Percentiles rank a stretch among this genome's conserved stretches.
Conservation (phyloP, 2,888 invertebrate species). For the Acheta domesticus region DNA sequence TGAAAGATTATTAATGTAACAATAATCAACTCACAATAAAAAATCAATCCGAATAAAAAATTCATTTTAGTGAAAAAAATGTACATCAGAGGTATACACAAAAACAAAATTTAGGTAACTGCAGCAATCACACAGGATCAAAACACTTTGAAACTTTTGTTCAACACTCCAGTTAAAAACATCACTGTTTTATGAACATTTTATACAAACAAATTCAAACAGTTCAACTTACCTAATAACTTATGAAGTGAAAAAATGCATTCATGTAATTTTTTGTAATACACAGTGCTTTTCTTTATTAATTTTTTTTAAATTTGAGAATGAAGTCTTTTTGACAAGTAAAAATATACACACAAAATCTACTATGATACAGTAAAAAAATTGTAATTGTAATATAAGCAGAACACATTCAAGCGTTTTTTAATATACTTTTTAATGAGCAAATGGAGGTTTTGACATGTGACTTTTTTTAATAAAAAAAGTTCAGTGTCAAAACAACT, state of each 20-base stretch:
- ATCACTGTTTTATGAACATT: constrained; percentile 4
- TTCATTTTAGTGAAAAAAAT: neutral
- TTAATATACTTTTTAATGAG: no score
- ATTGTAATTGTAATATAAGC: no score
- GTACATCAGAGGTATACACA: neutral
- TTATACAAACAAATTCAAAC: constrained; percentile 18
- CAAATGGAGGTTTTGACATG: no score
- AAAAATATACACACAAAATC: no score
- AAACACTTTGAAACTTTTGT: neutral
- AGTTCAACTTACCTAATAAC: neutral
- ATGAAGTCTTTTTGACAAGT: no score
- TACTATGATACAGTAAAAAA: no score
- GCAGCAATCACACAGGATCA: neutral
- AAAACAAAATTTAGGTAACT: neutral
- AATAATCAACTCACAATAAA: neutral
- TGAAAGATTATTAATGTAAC: neutral
- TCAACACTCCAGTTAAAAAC: constrained; percentile 11
- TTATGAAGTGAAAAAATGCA: neutral
- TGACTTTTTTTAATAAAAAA: no score
- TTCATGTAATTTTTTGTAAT: neutral
- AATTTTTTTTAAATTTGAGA: no score
- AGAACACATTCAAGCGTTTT: no score
- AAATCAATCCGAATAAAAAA: neutral
- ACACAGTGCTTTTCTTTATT: no score
- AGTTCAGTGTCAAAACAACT: no score